phyloP scores from a whole-genome alignment of 2,797 vertebrate species.

The Acomys russatus region DNA sequence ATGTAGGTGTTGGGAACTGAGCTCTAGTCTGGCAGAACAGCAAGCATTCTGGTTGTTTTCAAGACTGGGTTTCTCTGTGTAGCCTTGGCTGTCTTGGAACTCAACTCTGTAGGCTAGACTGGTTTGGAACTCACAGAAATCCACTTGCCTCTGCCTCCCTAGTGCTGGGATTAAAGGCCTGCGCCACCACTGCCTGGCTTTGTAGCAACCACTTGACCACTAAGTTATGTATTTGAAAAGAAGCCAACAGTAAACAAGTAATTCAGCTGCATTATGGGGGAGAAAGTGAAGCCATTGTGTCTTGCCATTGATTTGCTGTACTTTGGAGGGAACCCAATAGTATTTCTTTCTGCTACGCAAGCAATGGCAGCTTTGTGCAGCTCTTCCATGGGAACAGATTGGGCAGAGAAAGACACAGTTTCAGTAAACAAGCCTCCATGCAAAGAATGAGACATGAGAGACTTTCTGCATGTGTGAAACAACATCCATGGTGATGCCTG shows the following conservation, averaged over 20 bases:
- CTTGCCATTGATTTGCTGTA: background rate
- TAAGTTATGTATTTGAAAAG: background rate
- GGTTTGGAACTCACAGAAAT: too few relatives aligned
- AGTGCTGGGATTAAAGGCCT: too few relatives aligned
- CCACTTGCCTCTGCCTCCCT: too few relatives aligned
- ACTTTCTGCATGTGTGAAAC: background rate
- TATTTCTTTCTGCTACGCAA: background rate
- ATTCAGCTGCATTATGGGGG: background rate
- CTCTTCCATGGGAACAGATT: slow-evolving; percentile 16
- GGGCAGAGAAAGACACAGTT: background rate
- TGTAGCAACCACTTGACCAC: background rate
- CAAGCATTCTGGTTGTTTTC: background rate
- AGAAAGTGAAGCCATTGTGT: background rate
- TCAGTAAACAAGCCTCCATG: background rate
- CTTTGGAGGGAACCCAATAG: slow-evolving; percentile 17
- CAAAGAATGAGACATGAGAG: background rate
- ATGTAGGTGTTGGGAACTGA: background rate
- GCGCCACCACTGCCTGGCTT: too few relatives aligned
- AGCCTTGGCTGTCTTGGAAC: too few relatives aligned
- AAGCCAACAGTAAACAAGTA: background rate
- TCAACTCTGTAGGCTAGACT: too few relatives aligned
- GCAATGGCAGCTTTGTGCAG: background rate
- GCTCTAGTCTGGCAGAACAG: background rate
- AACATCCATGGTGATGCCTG: background rate
- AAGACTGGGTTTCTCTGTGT: too few relatives aligned